Evolutionary conservation across 2,797 vertebrate genomes (phyloP).

Genomic region (Microchirus variegatus): DNA sequence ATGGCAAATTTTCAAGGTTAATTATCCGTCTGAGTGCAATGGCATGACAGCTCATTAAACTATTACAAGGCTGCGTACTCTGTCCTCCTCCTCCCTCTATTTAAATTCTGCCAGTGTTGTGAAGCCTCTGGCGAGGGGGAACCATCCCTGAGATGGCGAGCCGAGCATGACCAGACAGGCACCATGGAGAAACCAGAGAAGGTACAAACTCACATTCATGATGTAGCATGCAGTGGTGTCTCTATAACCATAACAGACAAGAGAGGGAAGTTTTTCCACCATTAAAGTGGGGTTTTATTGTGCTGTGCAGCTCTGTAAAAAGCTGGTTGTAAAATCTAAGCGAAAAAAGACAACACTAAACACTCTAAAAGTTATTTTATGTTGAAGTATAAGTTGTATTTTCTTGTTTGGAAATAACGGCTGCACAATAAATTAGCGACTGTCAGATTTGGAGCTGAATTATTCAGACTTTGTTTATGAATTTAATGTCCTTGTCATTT

Average conservation of each 20-base stretch:
- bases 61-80: constrained; percentile 24
- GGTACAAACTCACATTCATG: constrained; percentile 33
- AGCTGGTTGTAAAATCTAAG: background rate
- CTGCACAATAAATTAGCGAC: too few species aligned
- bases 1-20: constrained; percentile 54
- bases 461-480: too few species aligned
- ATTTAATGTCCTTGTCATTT: too few species aligned
- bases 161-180: constrained; percentile 49
- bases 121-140: constrained; percentile 19
- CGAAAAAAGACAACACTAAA: too few species aligned
- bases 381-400: too few species aligned
- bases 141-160: constrained; percentile 24
- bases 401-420: too few species aligned
- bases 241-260: constrained; percentile 1
- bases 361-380: too few species aligned
- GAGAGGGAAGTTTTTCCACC: constrained; percentile 2
- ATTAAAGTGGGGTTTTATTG: background rate
- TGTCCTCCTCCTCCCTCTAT: background rate
- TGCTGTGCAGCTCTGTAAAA: background rate
- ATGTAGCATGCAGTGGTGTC: constrained; percentile 22
- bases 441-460: too few species aligned
- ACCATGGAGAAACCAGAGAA: constrained; percentile 6
- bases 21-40: constrained; percentile 44
- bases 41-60: constrained; percentile 53
- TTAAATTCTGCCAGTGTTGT: constrained; percentile 1